Evolutionary conservation across 2,888 invertebrate genomes (phyloP).

Genomic region (Lasius platythorax): DNA sequence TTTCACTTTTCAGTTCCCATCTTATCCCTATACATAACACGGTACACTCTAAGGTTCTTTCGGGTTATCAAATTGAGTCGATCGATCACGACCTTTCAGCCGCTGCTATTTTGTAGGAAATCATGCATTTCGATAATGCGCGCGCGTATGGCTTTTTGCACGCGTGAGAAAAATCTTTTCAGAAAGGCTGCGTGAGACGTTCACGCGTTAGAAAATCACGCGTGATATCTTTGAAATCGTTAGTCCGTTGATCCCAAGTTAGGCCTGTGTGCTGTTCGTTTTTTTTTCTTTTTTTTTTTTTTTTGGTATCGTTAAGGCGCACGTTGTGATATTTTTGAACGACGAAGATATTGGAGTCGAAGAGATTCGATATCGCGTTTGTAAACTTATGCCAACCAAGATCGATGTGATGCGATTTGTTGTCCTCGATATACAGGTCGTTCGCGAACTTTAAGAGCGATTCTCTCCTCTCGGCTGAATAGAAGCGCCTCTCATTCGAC

Average conservation of each 20-base stretch:
- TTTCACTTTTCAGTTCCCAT: constrained; percentile 55
- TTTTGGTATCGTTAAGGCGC: constrained; percentile 36
- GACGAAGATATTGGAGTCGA: constrained; percentile 27
- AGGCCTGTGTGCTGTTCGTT: constrained; percentile 25
- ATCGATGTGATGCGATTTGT: neutral
- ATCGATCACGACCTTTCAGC: constrained; percentile 74
- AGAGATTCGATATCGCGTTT: constrained; percentile 25
- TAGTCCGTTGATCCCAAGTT: constrained; percentile 52
- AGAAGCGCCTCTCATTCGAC: constrained; percentile 56
- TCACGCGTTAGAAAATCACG: constrained; percentile 28
- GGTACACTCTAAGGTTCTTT: constrained; percentile 70
- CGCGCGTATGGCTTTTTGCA: constrained; percentile 42
- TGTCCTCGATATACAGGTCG: neutral
- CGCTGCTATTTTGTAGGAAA: constrained; percentile 61
- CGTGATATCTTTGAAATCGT: constrained; percentile 28
- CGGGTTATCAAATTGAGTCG: constrained; percentile 71
- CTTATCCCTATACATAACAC: constrained; percentile 68
- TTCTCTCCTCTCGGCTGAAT: constrained; percentile 41
- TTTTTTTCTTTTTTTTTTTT: neutral
- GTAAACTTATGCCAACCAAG: constrained; percentile 18
- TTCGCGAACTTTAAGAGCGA: neutral
- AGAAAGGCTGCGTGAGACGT: constrained; percentile 64
- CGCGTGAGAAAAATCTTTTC: constrained; percentile 59
- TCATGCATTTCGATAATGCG: constrained; percentile 62
- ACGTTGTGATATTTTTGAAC: constrained; percentile 48